A percentile compares a stretch with the other conserved stretches of the same genome.
These are phyloP conservation scores for Epiperipatus broadwayi DNA, from an alignment of 2,888 invertebrate genomes.

Conservation along the genomic window DNA sequence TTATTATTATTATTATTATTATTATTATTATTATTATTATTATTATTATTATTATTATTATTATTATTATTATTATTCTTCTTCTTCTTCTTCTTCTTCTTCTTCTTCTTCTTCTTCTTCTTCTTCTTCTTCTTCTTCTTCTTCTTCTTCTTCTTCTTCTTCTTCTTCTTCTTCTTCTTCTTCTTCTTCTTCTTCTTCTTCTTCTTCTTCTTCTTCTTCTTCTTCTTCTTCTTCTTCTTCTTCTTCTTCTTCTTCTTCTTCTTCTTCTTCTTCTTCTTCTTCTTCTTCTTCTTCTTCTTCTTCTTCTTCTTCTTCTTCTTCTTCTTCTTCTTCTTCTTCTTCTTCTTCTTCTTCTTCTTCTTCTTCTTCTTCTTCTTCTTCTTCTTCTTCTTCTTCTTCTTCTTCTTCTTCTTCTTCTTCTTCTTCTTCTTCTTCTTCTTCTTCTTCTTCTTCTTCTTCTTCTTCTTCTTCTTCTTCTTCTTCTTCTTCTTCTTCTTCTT, in stretches of 20 bases:
- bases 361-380: slow-evolving; percentile 3
- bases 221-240: slow-evolving; percentile 3
- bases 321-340: slow-evolving; percentile 3
- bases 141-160: slow-evolving; percentile 3
- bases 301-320: slow-evolving; percentile 3
- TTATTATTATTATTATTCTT: no score
- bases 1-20: no score
- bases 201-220: slow-evolving; percentile 3
- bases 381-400: slow-evolving; percentile 3
- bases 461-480: slow-evolving; percentile 3
- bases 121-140: slow-evolving; percentile 3
- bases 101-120: slow-evolving; percentile 3
- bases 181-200: slow-evolving; percentile 3
- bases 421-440: slow-evolving; percentile 3
- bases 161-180: slow-evolving; percentile 3
- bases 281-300: slow-evolving; percentile 3
- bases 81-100: no score
- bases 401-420: slow-evolving; percentile 3
- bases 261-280: slow-evolving; percentile 3
- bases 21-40: no score
- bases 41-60: no score
- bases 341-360: slow-evolving; percentile 3
- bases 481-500: slow-evolving; percentile 3
- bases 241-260: slow-evolving; percentile 3
- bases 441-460: slow-evolving; percentile 3